phyloP scores from a whole-genome alignment of 2,888 invertebrate genomes.

The Allygus modestus region DNA sequence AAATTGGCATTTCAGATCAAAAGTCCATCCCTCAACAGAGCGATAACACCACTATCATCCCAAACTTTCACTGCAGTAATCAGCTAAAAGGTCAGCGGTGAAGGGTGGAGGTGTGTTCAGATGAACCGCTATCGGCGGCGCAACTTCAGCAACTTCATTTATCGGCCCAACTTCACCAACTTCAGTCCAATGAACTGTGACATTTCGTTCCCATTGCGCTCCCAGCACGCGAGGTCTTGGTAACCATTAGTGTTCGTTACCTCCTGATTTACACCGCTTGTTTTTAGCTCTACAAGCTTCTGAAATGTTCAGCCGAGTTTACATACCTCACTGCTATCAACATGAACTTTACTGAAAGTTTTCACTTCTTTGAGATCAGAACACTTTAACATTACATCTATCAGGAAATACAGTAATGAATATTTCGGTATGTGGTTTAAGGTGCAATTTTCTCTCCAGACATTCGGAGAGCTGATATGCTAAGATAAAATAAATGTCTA shows the following conservation, averaged over 20 bases:
- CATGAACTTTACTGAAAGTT: not conserved
- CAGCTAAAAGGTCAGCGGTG: not conserved
- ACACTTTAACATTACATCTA: too few relatives aligned
- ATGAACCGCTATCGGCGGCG: not conserved
- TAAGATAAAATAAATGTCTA: too few relatives aligned
- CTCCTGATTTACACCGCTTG: constrained; percentile 33
- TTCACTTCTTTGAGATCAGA: not conserved
- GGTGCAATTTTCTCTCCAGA: too few relatives aligned
- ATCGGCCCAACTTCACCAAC: constrained; percentile 18
- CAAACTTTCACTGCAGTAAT: not conserved
- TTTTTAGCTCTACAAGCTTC: not conserved
- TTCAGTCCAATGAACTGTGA: constrained; percentile 44
- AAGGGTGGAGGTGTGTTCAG: not conserved
- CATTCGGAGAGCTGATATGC: too few relatives aligned
- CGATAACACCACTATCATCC: not conserved
- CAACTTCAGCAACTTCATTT: constrained; percentile 6
- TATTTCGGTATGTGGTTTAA: too few relatives aligned
- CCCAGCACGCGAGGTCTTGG: not conserved
- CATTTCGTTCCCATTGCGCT: constrained; percentile 34
- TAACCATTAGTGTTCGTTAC: constrained; percentile 15
- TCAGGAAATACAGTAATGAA: too few relatives aligned
- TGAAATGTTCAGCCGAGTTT: not conserved
- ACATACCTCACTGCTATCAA: not conserved
- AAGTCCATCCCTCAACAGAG: not conserved
- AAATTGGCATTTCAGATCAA: too few relatives aligned